phyloP scores from a whole-genome alignment of 2,113 vertebrate species.

The Ciconia maguari region DNA sequence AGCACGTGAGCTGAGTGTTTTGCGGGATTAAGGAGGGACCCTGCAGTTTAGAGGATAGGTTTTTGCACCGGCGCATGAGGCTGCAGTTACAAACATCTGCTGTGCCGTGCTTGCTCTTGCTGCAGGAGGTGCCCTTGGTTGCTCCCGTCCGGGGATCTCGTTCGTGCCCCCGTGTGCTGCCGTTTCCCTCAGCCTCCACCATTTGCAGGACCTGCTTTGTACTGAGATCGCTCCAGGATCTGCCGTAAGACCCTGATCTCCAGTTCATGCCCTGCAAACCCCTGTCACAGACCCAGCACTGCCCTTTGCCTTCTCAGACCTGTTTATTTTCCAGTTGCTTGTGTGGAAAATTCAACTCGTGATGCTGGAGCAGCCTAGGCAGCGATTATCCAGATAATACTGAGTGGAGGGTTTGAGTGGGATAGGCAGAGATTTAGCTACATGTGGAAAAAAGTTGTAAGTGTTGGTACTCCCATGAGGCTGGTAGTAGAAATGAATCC shows the following conservation, averaged over 20 bases:
- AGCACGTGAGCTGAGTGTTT: not conserved
- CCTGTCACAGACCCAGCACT: not conserved
- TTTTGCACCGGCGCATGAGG: not conserved
- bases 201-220: not conserved
- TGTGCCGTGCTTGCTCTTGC: not conserved
- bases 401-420: not conserved
- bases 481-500: not conserved
- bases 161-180: not conserved
- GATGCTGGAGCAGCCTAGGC: not conserved
- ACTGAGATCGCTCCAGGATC: not conserved
- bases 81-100: not conserved
- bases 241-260: accelerated
- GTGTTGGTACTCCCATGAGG: accelerated
- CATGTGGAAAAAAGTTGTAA: not conserved
- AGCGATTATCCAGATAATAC: not conserved
- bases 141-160: not conserved
- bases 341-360: not conserved
- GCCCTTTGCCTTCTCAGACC: not conserved
- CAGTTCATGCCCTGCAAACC: not conserved
- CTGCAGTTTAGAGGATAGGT: not conserved
- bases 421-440: not conserved
- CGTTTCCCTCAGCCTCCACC: accelerated
- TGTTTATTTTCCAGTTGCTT: not conserved
- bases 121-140: not conserved
- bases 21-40: not conserved